Base-by-base conservation (phyloP, 2,797 vertebrate species). In the Pipistrellus nathusii region DNA sequence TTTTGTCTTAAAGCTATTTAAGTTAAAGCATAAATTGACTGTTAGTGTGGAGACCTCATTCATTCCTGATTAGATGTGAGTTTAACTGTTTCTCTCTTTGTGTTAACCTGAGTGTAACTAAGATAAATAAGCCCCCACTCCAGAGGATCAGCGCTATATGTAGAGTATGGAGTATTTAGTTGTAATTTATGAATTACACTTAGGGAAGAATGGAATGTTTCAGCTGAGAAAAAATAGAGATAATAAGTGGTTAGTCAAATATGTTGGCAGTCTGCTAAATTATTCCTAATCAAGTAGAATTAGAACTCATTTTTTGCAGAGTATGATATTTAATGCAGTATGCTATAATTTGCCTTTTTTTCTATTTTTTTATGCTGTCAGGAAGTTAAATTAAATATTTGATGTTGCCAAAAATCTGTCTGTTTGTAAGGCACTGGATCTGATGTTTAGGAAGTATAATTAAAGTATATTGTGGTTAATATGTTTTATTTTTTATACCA, bases 271-370 rank as follows among this genome's bases (percentile, higher is more conserved):
- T 84, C 82, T 93, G 57, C 78, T 88, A 80, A 92, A 53, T 92
- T 95, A 93, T 62, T 97, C 64, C 82, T 94, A 38, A 87, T 94
- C 48, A 91, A 44, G 55, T 85, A 90, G 85, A 94, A 80, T 93
- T 95, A 92, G 82, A 93, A 92, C 21, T 92, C 41, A 73, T 94
- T 95, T 95, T 94, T 94, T 95, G 53, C 11, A 76, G 68, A 48
- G 13, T 93, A 57, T 77, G 68, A 51, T 96, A 91, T 72, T 88
- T 93, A 93, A 86, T 93, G 32, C 15, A 76, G 48, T 93, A 66
- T 94, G 59, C 94, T 62, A 15, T 91, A 75, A 89, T 96, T 84
- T 92, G 25, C 73, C 44, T 13, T 25, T 23, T 41, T 87, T 35
- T 66, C 46, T 62, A 7, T 18, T 69, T 89, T 35, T 30, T 44